Percentiles rank a stretch among this genome's conserved stretches.
Conservation (phyloP, 2,113 vertebrate species). For the Catharus fuscescens region DNA sequence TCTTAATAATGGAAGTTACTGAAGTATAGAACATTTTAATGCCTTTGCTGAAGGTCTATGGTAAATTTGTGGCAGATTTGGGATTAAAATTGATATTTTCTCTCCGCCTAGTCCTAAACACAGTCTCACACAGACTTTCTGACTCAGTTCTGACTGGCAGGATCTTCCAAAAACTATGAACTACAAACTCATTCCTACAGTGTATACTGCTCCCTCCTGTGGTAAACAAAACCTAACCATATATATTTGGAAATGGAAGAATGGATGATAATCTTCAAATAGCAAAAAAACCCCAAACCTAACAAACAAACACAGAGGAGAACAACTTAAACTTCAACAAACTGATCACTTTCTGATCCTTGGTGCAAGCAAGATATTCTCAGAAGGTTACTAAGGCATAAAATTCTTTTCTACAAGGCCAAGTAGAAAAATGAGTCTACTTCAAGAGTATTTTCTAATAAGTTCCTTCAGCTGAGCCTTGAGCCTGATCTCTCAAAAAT, state of each 20-base stretch:
- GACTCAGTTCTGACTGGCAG: not conserved
- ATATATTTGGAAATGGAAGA: not conserved
- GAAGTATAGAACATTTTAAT: not conserved
- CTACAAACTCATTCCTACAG: not conserved
- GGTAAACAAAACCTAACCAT: not conserved
- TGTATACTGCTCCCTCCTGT: not conserved
- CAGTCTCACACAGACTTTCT: not conserved
- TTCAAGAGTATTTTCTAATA: conserved; percentile 34
- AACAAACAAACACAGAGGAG: not conserved
- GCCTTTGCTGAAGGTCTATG: not conserved
- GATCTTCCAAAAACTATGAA: not conserved
- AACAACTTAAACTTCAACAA: not conserved
- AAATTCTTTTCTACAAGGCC: conserved; percentile 1
- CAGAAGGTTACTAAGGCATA: not conserved
- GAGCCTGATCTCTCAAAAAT: conserved; percentile 36
- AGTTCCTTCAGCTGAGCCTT: conserved; percentile 32
- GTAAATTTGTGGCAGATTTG: not conserved
- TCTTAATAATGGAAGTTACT: not conserved
- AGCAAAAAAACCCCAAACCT: not conserved
- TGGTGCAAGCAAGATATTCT: not conserved
- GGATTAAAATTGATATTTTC: not conserved
- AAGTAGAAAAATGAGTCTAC: conserved; percentile 24
- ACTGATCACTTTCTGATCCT: conserved; percentile 3
- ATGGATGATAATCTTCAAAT: conserved; percentile 4
- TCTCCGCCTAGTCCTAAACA: not conserved